Base-by-base conservation (phyloP, 2,113 vertebrate species). In the Eidolon helvum region DNA sequence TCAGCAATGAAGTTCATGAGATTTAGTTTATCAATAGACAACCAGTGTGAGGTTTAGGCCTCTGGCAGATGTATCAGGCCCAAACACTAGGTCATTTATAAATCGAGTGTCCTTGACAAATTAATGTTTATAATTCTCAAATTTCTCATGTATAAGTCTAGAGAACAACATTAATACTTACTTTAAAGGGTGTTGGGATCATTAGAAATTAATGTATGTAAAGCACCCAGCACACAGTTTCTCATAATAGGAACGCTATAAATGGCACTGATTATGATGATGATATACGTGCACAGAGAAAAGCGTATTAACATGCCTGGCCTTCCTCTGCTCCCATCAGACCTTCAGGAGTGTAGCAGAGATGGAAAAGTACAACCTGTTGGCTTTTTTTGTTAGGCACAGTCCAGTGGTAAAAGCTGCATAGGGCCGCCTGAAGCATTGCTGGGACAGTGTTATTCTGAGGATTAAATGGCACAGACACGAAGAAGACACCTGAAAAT, bases 1-100 rank as follows among this genome's bases (percentile, higher is more conserved):
- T 97, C 75, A 90, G 77, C 30, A 61, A 95, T 77, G 69, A 96
- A 91, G 78, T 74, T 91, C 55, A 59, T 91, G 91, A 96, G 95
- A 96, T 96, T 95, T 88, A 77, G 82, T 98, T 98, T 87, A 24
- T 82, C 94, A 95, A 96, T 75, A 92, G 79, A 61, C 33, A 90
- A 38, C 72, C 24, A 68, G 45, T 97, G 75, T 91, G 89, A 87
- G 89, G 90, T 79, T 88, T 38, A 63, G 80, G 35, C 35, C 50
- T 45, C 45, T 45, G 50, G 38, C 65, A 72, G 45, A 28, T 33
- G 6, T 21, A 61, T 80, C n/a, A 85, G 75, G 61, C 48, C 43
- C 10, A 28, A 79, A 84, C 72, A 43, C 5, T 26, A 12, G 71
- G 61, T 59, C 66, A 78, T 61, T 82, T 88, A 66, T 35, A 66